These are phyloP conservation scores for Dromococcyx pavoninus DNA, from an alignment of 2,797 vertebrate species.

Conservation along the genomic window DNA sequence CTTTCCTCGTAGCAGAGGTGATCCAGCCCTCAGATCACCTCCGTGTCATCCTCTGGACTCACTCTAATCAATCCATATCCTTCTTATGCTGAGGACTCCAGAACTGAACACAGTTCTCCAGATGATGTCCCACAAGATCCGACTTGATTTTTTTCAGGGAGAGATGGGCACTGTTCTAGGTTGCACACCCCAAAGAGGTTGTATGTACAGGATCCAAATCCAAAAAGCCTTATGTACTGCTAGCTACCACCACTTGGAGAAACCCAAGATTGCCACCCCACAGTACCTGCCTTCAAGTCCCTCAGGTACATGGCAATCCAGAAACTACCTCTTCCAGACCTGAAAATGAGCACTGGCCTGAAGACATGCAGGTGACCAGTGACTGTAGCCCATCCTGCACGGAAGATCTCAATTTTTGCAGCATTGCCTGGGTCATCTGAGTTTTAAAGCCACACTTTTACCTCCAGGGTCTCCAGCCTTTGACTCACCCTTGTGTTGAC, in stretches of 20 bases:
- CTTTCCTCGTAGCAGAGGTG: no score
- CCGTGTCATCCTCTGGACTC: no score
- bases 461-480: not conserved
- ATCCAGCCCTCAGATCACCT: no score
- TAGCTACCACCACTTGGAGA: not conserved
- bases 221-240: not conserved
- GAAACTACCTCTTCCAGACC: not conserved
- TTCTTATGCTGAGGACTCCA: no score
- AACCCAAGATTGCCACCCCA: not conserved
- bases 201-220: not conserved
- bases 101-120: no score
- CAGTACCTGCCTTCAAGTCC: not conserved
- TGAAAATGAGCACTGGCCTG: not conserved
- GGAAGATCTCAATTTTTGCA: not conserved
- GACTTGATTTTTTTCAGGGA: no score
- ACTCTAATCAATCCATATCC: no score
- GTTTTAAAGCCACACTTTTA: not conserved
- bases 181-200: not conserved
- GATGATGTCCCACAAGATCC: no score
- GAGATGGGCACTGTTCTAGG: rapidly evolving
- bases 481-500: not conserved
- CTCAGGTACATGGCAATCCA: not conserved
- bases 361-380: rapidly evolving
- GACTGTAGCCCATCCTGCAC: not conserved
- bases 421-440: not conserved